phyloP scores from a whole-genome alignment of 2,113 vertebrate species.

The Tachysurus vachellii region DNA sequence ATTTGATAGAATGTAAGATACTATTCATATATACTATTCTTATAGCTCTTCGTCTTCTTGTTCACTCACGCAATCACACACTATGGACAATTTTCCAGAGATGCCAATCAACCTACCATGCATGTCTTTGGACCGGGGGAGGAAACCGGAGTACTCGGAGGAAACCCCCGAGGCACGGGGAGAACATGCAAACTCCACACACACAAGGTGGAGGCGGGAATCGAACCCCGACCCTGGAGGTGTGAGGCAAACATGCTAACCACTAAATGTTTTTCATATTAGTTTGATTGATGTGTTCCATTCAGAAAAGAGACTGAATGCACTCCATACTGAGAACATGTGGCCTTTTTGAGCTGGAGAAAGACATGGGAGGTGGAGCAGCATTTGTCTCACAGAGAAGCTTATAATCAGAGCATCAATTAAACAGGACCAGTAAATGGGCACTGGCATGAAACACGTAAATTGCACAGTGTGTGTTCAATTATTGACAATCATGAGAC shows the following conservation, averaged over 20 bases:
- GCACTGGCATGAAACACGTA: slow-evolving; percentile 60
- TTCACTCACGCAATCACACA: too few relatives aligned
- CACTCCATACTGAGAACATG: slow-evolving; percentile 52
- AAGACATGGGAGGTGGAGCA: slow-evolving; percentile 42
- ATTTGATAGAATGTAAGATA: background rate
- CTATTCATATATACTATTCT: background rate
- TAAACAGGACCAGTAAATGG: slow-evolving; percentile 57
- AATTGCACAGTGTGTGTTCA: slow-evolving; percentile 64
- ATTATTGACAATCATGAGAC: slow-evolving; percentile 72
- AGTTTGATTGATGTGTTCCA: slow-evolving; percentile 42
- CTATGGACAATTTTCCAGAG: too few relatives aligned
- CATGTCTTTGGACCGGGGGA: too few relatives aligned
- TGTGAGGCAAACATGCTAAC: too few relatives aligned
- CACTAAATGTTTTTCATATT: slow-evolving; percentile 43
- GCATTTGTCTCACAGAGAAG: slow-evolving; percentile 54
- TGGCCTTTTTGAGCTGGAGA: slow-evolving; percentile 41
- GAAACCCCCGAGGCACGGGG: too few relatives aligned
- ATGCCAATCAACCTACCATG: too few relatives aligned
- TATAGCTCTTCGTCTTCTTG: background rate
- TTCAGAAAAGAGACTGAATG: slow-evolving; percentile 47
- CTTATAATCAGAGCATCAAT: slow-evolving; percentile 58
- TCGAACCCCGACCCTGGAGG: too few relatives aligned
- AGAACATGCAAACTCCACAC: too few relatives aligned
- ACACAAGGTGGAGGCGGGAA: too few relatives aligned
- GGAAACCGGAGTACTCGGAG: too few relatives aligned